Conservation (phyloP, 2,888 invertebrate genomes). For the Torymus tubicola region DNA sequence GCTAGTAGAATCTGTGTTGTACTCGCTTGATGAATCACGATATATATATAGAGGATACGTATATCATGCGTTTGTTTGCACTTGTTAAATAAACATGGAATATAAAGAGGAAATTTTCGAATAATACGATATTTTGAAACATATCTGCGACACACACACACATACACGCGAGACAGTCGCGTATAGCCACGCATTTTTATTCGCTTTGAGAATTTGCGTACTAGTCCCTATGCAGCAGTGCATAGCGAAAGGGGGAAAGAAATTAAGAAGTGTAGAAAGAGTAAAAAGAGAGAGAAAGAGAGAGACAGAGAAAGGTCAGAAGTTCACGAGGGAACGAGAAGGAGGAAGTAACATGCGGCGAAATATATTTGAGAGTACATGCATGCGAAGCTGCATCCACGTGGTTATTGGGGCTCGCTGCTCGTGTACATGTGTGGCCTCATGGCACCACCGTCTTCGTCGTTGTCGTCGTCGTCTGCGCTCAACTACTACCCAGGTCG, state of each 20-base stretch:
- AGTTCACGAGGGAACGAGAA: background rate
- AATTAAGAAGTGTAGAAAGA: constrained; percentile 11
- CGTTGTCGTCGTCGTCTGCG: constrained; percentile 57
- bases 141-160: no score
- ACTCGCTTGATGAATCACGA: no score
- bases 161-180: background rate
- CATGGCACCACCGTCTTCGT: no score
- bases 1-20: no score
- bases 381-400: background rate
- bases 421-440: constrained; percentile 17
- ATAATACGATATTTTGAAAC: no score
- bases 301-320: background rate
- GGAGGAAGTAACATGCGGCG: no score
- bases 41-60: no score
- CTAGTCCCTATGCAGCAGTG: background rate
- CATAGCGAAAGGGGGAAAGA: background rate
- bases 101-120: no score
- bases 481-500: constrained; percentile 60
- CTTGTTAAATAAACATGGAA: no score
- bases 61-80: no score
- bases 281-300: no score
- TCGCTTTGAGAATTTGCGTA: constrained; percentile 5
- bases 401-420: constrained; percentile 23
- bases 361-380: background rate
- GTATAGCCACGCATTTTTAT: constrained; percentile 21